Percentiles rank a stretch among this genome's conserved stretches.
Conservation (phyloP, 2,797 vertebrate species). For the Denticeps clupeoides region DNA sequence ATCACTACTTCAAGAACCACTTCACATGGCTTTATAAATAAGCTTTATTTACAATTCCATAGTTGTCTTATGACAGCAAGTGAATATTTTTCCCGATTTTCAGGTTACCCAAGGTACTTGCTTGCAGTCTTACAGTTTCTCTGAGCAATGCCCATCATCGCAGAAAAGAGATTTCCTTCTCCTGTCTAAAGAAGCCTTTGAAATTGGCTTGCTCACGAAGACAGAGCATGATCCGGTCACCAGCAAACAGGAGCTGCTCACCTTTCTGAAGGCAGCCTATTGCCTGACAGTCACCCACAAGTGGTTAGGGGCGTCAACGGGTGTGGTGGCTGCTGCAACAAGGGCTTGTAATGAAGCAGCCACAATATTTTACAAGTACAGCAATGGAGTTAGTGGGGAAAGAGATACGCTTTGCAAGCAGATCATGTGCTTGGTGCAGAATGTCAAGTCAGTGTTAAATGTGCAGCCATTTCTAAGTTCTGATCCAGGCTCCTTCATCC, state of each 20-base stretch:
- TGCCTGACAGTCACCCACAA: constrained; percentile 62
- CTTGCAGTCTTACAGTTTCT: constrained; percentile 75
- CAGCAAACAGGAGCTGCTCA: constrained; percentile 85
- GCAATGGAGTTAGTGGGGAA: constrained; percentile 36
- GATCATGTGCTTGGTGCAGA: constrained; percentile 60
- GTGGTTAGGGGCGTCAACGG: constrained; percentile 49
- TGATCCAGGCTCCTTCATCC: constrained; percentile 70
- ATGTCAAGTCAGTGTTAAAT: constrained; percentile 52
- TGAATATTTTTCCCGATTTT: neutral
- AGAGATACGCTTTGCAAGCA: constrained; percentile 53
- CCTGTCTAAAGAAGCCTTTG: constrained; percentile 74
- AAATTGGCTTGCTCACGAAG: constrained; percentile 75
- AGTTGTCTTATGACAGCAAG: too few species aligned
- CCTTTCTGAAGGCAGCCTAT: constrained; percentile 77
- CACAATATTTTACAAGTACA: constrained; percentile 58
- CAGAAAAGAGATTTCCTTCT: constrained; percentile 50
- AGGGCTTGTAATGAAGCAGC: constrained; percentile 62
- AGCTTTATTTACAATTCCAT: too few species aligned
- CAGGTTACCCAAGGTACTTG: constrained; percentile 78
- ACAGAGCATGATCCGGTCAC: constrained; percentile 42
- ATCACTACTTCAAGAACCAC: too few species aligned
- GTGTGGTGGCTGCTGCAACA: constrained; percentile 22
- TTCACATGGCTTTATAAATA: too few species aligned
- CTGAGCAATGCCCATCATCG: constrained; percentile 51
- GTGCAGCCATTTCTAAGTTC: constrained; percentile 60